A percentile compares a stretch with the other conserved stretches of the same genome.
phyloP scores from a whole-genome alignment of 2,888 invertebrate genomes.

The Acleris sparsana region DNA sequence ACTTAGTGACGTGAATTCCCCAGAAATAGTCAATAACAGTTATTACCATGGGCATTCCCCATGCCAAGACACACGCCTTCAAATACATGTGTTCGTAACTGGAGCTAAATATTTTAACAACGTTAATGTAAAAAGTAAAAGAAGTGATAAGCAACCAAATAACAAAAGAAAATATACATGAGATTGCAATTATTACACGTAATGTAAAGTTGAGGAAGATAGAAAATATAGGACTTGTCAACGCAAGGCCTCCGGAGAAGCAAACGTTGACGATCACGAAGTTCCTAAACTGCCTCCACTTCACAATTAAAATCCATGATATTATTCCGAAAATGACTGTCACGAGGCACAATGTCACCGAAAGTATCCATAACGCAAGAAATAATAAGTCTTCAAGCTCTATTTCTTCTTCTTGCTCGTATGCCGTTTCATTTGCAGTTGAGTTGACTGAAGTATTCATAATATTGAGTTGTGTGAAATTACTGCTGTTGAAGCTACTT shows the following conservation, averaged over 20 bases:
- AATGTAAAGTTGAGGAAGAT: background rate
- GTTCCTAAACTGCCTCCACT: slow-evolving; percentile 10
- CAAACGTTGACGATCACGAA: slow-evolving; percentile 2
- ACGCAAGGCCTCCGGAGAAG: background rate
- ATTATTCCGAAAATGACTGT: slow-evolving; percentile 1
- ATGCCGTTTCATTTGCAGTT: too few species aligned
- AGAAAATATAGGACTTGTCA: background rate
- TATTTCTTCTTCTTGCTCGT: background rate
- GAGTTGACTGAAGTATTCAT: background rate
- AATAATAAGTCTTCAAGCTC: background rate
- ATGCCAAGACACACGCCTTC: background rate
- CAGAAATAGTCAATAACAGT: background rate
- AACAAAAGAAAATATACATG: background rate
- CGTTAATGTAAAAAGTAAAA: slow-evolving; percentile 6
- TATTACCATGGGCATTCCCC: background rate
- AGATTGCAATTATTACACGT: background rate
- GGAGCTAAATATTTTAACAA: slow-evolving; percentile 4
- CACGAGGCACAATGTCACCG: background rate
- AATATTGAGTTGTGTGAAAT: too few species aligned
- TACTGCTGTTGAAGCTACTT: too few species aligned
- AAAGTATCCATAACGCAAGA: background rate
- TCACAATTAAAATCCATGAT: slow-evolving; percentile 1
- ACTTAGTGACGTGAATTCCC: background rate
- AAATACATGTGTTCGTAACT: background rate
- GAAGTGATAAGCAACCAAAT: slow-evolving; percentile 7